phyloP scores from a whole-genome alignment of 2,797 vertebrate species.

The Sebastiscus albofasciatus region DNA sequence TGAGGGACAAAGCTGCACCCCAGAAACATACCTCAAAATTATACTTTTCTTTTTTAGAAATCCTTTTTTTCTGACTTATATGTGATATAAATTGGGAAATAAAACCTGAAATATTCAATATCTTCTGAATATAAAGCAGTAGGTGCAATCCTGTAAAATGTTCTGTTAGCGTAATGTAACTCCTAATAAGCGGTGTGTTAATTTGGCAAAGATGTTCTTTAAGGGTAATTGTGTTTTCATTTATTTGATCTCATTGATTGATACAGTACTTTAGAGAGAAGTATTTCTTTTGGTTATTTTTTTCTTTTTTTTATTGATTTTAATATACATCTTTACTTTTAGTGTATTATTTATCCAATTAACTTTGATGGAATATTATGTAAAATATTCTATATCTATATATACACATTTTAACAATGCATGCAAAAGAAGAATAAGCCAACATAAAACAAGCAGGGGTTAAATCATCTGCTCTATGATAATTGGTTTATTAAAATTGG shows the following conservation, averaged over 20 bases:
- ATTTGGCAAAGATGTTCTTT: not conserved
- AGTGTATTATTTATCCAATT: not conserved
- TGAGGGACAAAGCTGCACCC: not conserved
- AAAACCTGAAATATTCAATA: not conserved
- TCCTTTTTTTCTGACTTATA: not conserved
- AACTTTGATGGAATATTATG: not conserved
- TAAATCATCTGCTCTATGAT: not conserved
- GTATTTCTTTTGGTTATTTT: not conserved
- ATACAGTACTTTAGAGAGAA: not conserved
- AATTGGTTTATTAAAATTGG: not conserved
- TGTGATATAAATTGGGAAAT: not conserved
- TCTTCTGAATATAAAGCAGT: not conserved
- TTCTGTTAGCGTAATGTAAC: not conserved
- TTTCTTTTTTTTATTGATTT: not conserved
- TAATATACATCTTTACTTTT: not conserved
- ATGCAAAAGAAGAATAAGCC: not conserved
- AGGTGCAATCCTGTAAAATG: not conserved
- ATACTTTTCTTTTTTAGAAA: not conserved
- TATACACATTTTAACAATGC: not conserved
- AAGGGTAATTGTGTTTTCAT: not conserved
- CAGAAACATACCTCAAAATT: not conserved
- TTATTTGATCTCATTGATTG: not conserved
- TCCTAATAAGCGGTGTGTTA: not conserved
- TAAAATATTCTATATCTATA: not conserved
- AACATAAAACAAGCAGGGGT: not conserved